Evolutionary conservation across 2,113 vertebrate genomes (phyloP), one percentile per base, ranked within the genome.

Genomic region (Acanthochromis polyacanthus): DNA sequence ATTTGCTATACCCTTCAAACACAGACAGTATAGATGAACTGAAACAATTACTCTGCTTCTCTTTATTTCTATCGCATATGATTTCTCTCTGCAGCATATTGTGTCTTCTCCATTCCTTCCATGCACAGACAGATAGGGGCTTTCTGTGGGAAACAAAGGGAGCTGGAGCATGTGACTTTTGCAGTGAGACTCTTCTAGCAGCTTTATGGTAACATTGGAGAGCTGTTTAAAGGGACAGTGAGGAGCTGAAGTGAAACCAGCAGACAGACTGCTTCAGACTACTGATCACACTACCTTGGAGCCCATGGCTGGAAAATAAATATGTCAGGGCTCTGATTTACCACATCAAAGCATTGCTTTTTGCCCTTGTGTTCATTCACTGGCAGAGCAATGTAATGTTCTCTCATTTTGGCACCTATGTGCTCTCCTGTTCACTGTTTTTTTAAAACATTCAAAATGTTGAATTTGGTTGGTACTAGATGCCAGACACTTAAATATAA

Each of bases 101-200:
- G 20, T 60, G 30, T 70, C 14, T 32, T 59, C 53, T 36, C 28
- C 32, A 32, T 57, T 25, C n/a, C 45, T 17, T n/a, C 25, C 15
- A 3, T 73, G 43, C 58, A 55, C 67, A 78, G 8, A 51, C 23
- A 61, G 45, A 82, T 0, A 65, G 36, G 64, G 56, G 70, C 19
- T 61, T 59, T 78, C 63, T 75, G 64, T 79, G 58, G 67, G 67
- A 84, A 85, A 93, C 90, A 93, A 93, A 92, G 88, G 60, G 75
- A 86, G 64, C 58, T 10, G 23, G 88, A 92, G 74, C 92, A 93
- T 93, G 92, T 93, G 94, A 95, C 88, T 93, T 95, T 95, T 92
- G 53, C 38, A 30, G 25, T 81, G 88, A 76, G 71, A 70, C 75
- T 78, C 81, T 91, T 85, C 78, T 93, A 81, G 50, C n/a, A 73